phyloP scores from a whole-genome alignment of 35 echinoderm and acorn worm species.

The Eucidaris tribuloides region DNA sequence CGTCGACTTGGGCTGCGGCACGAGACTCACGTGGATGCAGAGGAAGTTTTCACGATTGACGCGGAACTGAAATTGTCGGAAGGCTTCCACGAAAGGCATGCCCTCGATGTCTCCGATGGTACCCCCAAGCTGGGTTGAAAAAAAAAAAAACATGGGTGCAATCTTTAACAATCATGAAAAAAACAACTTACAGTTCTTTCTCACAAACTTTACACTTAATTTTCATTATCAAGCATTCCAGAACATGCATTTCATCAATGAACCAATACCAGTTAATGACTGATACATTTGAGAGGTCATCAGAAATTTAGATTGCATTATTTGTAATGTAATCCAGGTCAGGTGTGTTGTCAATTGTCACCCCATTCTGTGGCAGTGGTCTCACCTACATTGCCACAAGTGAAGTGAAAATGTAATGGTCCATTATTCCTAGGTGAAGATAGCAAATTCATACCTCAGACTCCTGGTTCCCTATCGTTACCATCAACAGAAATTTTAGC shows the following conservation, averaged over 20 bases:
- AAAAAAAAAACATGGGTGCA: background rate
- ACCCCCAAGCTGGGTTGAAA: slow-evolving; percentile 76
- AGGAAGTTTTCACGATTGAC: slow-evolving; percentile 73
- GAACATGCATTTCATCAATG: too few relatives aligned
- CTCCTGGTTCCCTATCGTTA: slow-evolving; percentile 78
- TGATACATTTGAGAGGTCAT: too few relatives aligned
- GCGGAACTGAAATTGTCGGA: slow-evolving; percentile 89
- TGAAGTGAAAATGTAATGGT: too few relatives aligned
- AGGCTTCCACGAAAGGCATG: slow-evolving; percentile 96
- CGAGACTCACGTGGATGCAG: slow-evolving; percentile 84
- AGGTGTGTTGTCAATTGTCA: too few relatives aligned
- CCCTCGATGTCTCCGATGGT: slow-evolving; percentile 98
- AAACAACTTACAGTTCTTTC: background rate
- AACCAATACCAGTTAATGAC: too few relatives aligned
- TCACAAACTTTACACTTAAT: too few relatives aligned
- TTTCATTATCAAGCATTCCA: too few relatives aligned
- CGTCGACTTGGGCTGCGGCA: slow-evolving; percentile 84
- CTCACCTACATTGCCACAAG: too few relatives aligned
- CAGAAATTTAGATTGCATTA: too few relatives aligned
- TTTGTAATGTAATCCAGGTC: too few relatives aligned
- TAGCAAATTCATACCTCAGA: slow-evolving; percentile 93
- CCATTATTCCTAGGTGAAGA: too few relatives aligned
- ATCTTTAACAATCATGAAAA: background rate
- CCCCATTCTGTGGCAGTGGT: too few relatives aligned
- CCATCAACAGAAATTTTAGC: slow-evolving; percentile 93